These are phyloP conservation scores for Scomber colias DNA, from an alignment of 2,113 vertebrate species.

Conservation along the genomic window DNA sequence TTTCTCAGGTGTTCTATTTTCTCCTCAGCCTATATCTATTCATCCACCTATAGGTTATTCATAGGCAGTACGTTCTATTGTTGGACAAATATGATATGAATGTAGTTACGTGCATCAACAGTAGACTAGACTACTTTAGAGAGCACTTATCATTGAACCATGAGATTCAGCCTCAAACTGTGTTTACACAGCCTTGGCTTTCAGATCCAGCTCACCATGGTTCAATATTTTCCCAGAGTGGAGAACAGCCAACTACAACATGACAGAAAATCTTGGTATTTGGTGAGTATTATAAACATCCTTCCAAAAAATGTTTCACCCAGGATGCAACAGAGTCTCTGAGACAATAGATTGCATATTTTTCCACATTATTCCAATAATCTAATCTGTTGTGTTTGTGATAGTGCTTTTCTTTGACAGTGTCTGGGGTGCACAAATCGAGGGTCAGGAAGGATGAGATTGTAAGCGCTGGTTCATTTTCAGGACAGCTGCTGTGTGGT, in stretches of 20 bases:
- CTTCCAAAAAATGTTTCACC: not conserved
- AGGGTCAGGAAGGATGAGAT: not conserved
- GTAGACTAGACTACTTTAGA: constrained; percentile 4
- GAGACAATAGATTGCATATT: not conserved
- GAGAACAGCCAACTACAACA: constrained; percentile 48
- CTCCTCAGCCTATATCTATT: not conserved
- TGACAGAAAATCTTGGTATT: constrained; percentile 38
- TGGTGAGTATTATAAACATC: constrained; percentile 22
- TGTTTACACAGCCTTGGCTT: constrained; percentile 70
- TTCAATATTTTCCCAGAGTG: constrained; percentile 75
- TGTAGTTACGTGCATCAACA: not conserved
- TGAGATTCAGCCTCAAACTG: constrained; percentile 34
- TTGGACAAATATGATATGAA: constrained; percentile 38
- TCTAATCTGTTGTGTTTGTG: constrained; percentile 4
- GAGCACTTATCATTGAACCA: constrained; percentile 59
- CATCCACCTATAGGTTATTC: constrained; percentile 8
- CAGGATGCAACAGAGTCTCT: not conserved
- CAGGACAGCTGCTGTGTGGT: constrained; percentile 19
- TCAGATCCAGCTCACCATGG: constrained; percentile 48
- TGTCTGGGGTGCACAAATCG: not conserved
- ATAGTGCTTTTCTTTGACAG: not conserved
- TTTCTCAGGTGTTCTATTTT: not conserved
- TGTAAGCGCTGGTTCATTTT: not conserved
- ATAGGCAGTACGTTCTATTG: constrained; percentile 20
- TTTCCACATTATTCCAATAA: not conserved